Evolutionary conservation across 2,797 vertebrate species (phyloP).

Genomic region (Lacerta bilineata): DNA sequence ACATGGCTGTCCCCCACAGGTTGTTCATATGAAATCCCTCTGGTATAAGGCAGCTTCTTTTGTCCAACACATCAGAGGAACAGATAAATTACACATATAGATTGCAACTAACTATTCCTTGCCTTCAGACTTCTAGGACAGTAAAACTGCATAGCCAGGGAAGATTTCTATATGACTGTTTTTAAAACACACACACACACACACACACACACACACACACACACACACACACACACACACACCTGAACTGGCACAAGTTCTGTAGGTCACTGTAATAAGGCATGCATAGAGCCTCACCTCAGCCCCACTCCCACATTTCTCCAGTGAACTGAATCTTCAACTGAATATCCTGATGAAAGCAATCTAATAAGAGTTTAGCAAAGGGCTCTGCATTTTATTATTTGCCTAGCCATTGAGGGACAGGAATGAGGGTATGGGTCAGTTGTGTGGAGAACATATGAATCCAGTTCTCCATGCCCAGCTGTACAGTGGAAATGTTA

Average conservation of each 20-base stretch:
- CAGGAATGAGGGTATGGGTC: neutral
- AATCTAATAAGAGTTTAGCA: neutral
- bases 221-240: too few relatives aligned
- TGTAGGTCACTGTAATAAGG: slow-evolving; percentile 1
- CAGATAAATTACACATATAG: neutral
- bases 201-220: too few relatives aligned
- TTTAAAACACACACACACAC: too few relatives aligned
- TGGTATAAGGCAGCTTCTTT: neutral
- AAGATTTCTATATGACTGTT: too few relatives aligned
- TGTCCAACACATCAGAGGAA: too few relatives aligned
- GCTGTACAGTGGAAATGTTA: neutral
- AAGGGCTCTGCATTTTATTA: neutral
- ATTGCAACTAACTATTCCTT: slow-evolving; percentile 3
- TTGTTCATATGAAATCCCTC: neutral
- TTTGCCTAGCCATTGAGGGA: neutral
- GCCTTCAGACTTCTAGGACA: neutral
- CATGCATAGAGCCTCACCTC: slow-evolving; percentile 6
- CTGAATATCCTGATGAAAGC: neutral
- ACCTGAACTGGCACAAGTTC: neutral
- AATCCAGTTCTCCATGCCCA: neutral
- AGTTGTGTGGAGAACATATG: neutral
- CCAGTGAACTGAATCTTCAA: neutral
- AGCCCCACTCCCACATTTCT: neutral
- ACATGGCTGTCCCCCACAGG: too few relatives aligned
- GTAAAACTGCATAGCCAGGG: too few relatives aligned